Conservation (phyloP, 2,113 vertebrate genomes). For the Cheilinus undulatus region DNA sequence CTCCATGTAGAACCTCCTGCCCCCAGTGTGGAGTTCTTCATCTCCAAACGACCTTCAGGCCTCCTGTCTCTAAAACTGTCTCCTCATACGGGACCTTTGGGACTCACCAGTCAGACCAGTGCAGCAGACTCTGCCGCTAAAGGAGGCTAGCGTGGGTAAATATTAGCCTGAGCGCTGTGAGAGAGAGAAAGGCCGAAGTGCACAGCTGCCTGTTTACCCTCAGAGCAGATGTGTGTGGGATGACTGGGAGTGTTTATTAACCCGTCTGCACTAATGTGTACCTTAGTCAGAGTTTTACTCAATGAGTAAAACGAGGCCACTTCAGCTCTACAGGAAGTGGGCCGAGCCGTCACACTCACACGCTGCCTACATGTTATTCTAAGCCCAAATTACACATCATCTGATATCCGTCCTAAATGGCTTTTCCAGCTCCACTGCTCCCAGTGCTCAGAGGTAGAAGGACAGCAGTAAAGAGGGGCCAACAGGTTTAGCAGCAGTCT, state of each 20-base stretch:
- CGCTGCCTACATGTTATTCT: conserved; percentile 55
- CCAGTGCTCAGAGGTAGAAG: conserved; percentile 39
- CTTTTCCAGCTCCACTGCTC: conserved; percentile 65
- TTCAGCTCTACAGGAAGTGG: conserved; percentile 58
- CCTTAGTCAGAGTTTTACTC: conserved; percentile 39
- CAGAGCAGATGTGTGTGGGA: conserved; percentile 58
- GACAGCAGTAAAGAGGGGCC: conserved; percentile 51
- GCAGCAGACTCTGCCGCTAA: conserved; percentile 33
- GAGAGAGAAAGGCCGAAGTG: background rate
- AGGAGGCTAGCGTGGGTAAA: conserved; percentile 51
- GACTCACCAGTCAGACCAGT: too few relatives aligned
- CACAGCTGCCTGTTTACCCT: conserved; percentile 50
- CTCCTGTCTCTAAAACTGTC: too few relatives aligned
- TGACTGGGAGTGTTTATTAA: conserved; percentile 53
- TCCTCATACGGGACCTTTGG: too few relatives aligned
- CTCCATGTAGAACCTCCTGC: too few relatives aligned
- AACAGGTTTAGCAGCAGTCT: conserved; percentile 50
- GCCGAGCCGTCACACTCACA: conserved; percentile 33
- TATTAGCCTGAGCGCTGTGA: conserved; percentile 43
- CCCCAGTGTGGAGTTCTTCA: too few relatives aligned
- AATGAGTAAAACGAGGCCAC: conserved; percentile 60
- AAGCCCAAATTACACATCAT: conserved; percentile 62
- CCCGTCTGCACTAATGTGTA: conserved; percentile 48
- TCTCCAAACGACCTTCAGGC: too few relatives aligned
- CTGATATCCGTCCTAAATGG: conserved; percentile 67